These are phyloP conservation scores for Alectoris magna DNA, from an alignment of 2,797 vertebrate species.

Conservation along the genomic window DNA sequence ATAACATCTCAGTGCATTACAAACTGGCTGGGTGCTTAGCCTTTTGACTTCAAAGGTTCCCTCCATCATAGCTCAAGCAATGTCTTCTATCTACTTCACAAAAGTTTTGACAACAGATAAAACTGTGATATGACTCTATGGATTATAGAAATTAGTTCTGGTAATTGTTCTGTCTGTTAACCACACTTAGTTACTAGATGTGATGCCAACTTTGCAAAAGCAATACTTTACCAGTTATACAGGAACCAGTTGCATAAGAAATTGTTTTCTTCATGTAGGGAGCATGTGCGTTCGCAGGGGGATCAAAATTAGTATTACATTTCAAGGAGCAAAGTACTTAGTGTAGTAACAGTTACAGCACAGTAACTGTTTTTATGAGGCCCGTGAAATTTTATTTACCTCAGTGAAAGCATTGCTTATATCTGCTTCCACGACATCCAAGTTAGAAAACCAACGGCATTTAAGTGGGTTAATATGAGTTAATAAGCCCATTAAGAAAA, in stretches of 20 bases:
- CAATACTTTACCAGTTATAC: not conserved
- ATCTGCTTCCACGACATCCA: not conserved
- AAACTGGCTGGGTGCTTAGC: constrained; percentile 33
- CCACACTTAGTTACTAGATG: not conserved
- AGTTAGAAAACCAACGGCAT: not conserved
- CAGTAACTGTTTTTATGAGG: not conserved
- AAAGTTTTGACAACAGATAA: not conserved
- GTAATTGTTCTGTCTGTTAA: not conserved
- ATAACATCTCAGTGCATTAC: constrained; percentile 49
- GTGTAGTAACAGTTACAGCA: not conserved
- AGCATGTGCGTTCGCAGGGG: not conserved
- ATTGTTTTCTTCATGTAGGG: not conserved
- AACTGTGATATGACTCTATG: not conserved
- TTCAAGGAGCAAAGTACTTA: not conserved
- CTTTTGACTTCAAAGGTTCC: constrained; percentile 34
- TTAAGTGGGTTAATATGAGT: not conserved
- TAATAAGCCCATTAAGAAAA: not conserved
- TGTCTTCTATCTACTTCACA: not conserved
- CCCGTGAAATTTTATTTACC: not conserved
- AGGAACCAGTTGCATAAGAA: not conserved
- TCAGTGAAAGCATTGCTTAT: not conserved
- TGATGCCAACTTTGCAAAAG: not conserved
- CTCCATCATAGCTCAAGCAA: not conserved
- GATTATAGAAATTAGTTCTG: not conserved
- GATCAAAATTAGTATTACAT: not conserved